A percentile compares a stretch with the other conserved stretches of the same genome.
Evolutionary conservation across 1,140 invertebrate species (phyloP).

Genomic region (Goniozus legneri): DNA sequence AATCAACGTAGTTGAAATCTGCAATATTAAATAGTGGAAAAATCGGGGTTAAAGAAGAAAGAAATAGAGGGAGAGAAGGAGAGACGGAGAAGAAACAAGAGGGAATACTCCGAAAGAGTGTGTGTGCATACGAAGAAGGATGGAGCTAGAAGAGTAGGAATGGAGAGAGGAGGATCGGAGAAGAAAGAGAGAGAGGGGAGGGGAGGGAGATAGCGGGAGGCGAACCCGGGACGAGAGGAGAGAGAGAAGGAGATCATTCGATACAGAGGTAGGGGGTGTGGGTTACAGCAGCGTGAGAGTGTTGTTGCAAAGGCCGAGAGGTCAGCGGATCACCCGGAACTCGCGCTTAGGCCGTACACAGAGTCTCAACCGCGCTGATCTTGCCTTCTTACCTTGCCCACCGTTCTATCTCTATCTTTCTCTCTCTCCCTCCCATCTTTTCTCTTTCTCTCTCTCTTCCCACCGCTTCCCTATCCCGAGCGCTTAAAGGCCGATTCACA

Average conservation of each 20-base stretch:
- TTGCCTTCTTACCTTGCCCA: conserved; percentile 35
- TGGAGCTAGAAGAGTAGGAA: conserved; percentile 4
- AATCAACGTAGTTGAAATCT: no score
- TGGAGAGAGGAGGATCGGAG: background rate
- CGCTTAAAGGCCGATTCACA: no score
- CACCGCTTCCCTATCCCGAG: conserved; percentile 18
- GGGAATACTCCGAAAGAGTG: conserved; percentile 24
- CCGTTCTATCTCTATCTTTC: conserved; percentile 13
- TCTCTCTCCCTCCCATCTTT: conserved; percentile 3
- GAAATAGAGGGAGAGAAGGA: conserved; percentile 12
- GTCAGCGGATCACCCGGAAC: conserved; percentile 57
- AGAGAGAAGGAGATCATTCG: conserved; percentile 22
- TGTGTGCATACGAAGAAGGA: background rate
- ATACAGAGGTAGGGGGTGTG: conserved; percentile 53
- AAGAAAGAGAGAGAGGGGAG: conserved; percentile 1
- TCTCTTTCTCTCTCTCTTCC: conserved; percentile 14
- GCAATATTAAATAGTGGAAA: no score
- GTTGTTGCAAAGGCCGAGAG: conserved; percentile 56
- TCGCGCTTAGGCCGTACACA: conserved; percentile 52
- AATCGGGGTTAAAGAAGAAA: no score
- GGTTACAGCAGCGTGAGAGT: conserved; percentile 58
- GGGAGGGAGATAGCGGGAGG: conserved; percentile 4
- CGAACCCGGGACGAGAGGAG: conserved; percentile 1
- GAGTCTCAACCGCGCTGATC: conserved; percentile 45
- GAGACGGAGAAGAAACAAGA: conserved; percentile 39